Base-by-base conservation (phyloP, 2,888 invertebrate genomes). In the Melieria crassipennis region DNA sequence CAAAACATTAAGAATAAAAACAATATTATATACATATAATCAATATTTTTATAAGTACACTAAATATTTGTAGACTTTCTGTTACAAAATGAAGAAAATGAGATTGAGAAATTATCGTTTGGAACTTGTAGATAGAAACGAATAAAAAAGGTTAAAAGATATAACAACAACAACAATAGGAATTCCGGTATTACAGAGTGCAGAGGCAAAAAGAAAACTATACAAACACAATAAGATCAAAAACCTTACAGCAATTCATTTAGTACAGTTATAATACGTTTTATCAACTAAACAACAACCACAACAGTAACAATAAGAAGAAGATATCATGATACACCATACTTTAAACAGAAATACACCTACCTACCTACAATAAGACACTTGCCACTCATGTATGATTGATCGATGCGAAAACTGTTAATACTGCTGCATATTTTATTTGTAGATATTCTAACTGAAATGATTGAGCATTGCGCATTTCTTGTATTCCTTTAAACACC, bases 31-130 rank as follows among this genome's bases (percentile, higher is more conserved):
- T 11, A 11, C 57, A 67, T 60, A 63, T 62, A 62, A 69, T 63
- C 63, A 63, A 63, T 69, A 63, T 69, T 69, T 69, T 69, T 69
- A 69, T 69, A 69, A 69, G 62, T 69, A 69, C 69, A 62, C 69
- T 46, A 52, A 63, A 63, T 2, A 69, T 55, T 62, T 48, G 69
- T 63, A 69, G 55, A 55, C 47, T 62, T 69, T 56, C 56, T 46
- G 62, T 69, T 52, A 43, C 10, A 47, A 45, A n/a, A 52, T 61
- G 13, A 45, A 11, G 42, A 50, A 55, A 56, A 62, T 7, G 46
- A 56, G 47, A 68, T 55, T 55, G 56, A 48, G 47, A 60, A 62
- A 47, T 69, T 56, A 69, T 47, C 9, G 62, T 62, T 56, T 69
- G 63, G 42, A 30, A 55, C 30, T 57, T 69, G 47, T 69, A 69